Conservation (phyloP, 2,113 vertebrate genomes). For the Aptenodytes forsteri region DNA sequence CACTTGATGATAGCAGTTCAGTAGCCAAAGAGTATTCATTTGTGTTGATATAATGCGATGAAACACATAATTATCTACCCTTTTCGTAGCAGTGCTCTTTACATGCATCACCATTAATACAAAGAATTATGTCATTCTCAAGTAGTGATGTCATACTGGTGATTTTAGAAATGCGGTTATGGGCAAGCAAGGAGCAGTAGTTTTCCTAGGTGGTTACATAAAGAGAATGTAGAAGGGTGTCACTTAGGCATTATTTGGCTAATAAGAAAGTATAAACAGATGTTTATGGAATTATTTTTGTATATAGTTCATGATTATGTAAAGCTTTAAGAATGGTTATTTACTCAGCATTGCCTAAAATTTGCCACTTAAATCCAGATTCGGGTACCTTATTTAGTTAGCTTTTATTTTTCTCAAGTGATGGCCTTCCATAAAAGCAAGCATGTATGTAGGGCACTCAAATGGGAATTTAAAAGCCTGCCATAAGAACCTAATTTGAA, state of each 20-base stretch:
- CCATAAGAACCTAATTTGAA: not conserved
- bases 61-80: constrained; percentile 25
- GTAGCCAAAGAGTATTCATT: constrained; percentile 35
- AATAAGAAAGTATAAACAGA: not conserved
- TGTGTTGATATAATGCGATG: not conserved
- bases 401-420: not conserved
- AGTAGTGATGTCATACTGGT: not conserved
- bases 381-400: not conserved
- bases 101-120: not conserved
- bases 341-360: not conserved
- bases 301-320: not conserved
- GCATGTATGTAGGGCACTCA: not conserved
- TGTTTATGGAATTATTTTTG: not conserved
- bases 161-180: not conserved
- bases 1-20: not conserved
- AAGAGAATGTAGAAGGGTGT: not conserved
- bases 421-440: not conserved
- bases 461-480: not conserved
- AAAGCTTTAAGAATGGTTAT: not conserved
- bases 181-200: not conserved
- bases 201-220: not conserved
- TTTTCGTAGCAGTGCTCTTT: not conserved
- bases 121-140: not conserved
- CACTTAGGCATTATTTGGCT: not conserved
- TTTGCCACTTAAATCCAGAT: not conserved